phyloP scores from a whole-genome alignment of 2,797 vertebrate genomes.

The Rhyacichthys aspro region DNA sequence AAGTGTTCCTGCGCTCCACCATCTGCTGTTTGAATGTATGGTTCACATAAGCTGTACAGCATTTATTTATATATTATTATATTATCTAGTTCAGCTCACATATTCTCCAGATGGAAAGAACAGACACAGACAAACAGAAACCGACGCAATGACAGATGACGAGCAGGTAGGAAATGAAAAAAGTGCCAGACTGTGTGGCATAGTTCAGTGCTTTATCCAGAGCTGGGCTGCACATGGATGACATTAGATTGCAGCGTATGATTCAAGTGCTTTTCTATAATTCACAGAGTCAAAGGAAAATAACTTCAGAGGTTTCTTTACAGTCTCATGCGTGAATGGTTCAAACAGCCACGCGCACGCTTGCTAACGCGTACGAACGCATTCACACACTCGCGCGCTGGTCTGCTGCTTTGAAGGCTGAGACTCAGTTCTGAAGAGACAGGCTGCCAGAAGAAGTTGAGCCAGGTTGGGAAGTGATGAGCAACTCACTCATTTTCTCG shows the following conservation, averaged over 20 bases:
- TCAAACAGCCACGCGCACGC: slow-evolving; percentile 46
- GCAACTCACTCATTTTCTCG: slow-evolving; percentile 39
- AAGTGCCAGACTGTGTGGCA: slow-evolving; percentile 31
- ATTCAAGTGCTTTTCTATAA: slow-evolving; percentile 68
- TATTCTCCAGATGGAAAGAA: slow-evolving; percentile 36
- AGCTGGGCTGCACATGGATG: slow-evolving; percentile 29
- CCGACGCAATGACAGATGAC: slow-evolving; percentile 33
- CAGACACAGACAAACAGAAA: slow-evolving; percentile 28
- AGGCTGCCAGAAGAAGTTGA: slow-evolving; percentile 59
- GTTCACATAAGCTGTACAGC: slow-evolving; percentile 23
- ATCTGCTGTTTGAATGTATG: slow-evolving; percentile 15
- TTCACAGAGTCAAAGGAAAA: slow-evolving; percentile 64
- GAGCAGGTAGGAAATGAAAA: slow-evolving; percentile 32
- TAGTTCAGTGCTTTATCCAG: slow-evolving; percentile 35
- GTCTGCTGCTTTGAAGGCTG: slow-evolving; percentile 57
- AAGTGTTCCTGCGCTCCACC: not conserved
- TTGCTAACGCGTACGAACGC: slow-evolving; percentile 14
- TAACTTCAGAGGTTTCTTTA: slow-evolving; percentile 67
- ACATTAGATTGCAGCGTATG: slow-evolving; percentile 47
- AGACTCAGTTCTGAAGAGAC: slow-evolving; percentile 50
- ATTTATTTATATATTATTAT: slow-evolving; percentile 41
- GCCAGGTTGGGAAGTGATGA: slow-evolving; percentile 44
- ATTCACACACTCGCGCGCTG: slow-evolving; percentile 23
- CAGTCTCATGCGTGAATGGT: slow-evolving; percentile 51
- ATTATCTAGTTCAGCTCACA: slow-evolving; percentile 26